Evolutionary conservation across 2,113 vertebrate species (phyloP).

Genomic region (Oceanites oceanicus): DNA sequence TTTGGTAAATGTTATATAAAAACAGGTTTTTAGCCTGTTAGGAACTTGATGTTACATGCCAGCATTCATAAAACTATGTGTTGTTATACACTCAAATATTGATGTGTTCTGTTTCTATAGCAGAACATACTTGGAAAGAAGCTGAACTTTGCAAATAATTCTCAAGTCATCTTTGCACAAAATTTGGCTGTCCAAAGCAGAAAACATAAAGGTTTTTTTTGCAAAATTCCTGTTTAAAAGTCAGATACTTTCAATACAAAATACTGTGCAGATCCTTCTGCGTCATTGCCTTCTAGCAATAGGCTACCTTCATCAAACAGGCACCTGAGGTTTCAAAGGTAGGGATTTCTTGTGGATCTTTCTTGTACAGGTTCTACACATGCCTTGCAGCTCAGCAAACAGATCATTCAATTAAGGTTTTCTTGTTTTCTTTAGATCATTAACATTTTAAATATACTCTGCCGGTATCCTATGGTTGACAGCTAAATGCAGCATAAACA

Average conservation of each 20-base stretch:
- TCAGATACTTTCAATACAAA: neutral
- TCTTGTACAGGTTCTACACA: neutral
- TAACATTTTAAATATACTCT: slow-evolving; percentile 33
- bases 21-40: neutral
- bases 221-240: neutral
- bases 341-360: neutral
- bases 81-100: neutral
- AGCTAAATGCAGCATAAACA: slow-evolving; percentile 31
- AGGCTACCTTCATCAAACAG: neutral
- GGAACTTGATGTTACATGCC: neutral
- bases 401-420: neutral
- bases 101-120: neutral
- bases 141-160: neutral
- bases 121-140: neutral
- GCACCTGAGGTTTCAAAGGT: neutral
- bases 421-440: slow-evolving; percentile 9
- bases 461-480: neutral
- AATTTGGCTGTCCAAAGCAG: neutral
- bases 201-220: neutral
- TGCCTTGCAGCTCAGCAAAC: neutral
- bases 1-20: neutral
- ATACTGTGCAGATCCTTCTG: neutral
- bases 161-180: neutral
- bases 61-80: neutral
- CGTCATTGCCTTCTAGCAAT: neutral